Evolutionary conservation across 2,113 vertebrate species (phyloP).

Genomic region (Meleagris gallopavo): DNA sequence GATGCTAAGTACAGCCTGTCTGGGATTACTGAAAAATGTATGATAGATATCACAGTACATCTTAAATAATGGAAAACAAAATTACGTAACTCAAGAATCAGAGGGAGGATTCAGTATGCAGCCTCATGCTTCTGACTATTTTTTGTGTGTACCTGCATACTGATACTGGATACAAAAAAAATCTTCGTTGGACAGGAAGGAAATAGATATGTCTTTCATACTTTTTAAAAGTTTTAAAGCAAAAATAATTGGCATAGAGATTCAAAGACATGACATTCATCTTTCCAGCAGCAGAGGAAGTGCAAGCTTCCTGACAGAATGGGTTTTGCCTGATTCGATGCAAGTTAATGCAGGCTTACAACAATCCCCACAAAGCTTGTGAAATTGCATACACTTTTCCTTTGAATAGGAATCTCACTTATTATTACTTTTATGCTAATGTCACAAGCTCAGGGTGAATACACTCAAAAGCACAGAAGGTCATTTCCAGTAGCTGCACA

Average conservation of each 20-base stretch:
- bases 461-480: not conserved
- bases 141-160: not conserved
- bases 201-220: not conserved
- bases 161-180: not conserved
- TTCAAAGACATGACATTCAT: not conserved
- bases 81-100: slow-evolving; percentile 16
- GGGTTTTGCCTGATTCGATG: not conserved
- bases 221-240: not conserved
- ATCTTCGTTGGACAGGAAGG: not conserved
- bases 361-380: not conserved
- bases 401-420: not conserved
- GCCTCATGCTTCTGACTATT: not conserved
- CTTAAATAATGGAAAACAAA: slow-evolving; percentile 4
- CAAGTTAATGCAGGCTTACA: not conserved
- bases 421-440: not conserved
- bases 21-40: not conserved
- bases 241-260: not conserved
- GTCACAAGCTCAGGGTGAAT: not conserved
- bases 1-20: not conserved
- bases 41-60: slow-evolving; percentile 1
- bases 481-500: not conserved
- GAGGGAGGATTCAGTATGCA: not conserved
- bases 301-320: not conserved
- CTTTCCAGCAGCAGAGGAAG: not conserved
- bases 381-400: not conserved